phyloP scores from a whole-genome alignment of 2,797 vertebrate species.

The Lepidocolaptes lacrymiger region DNA sequence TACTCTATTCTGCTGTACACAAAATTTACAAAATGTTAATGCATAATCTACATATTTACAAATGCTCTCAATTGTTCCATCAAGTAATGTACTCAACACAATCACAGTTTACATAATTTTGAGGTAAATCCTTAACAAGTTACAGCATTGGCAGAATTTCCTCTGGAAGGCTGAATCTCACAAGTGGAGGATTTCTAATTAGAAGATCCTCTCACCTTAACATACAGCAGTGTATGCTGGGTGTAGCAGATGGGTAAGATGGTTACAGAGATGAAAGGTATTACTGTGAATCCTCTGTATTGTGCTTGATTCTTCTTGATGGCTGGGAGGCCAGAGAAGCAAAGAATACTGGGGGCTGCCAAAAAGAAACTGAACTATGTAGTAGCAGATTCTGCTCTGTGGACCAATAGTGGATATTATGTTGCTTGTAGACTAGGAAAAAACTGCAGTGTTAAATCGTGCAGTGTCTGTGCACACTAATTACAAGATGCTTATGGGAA shows the following conservation, averaged over 20 bases:
- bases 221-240: background rate
- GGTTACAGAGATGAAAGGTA: background rate
- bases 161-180: background rate
- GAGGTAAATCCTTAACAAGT: constrained; percentile 75
- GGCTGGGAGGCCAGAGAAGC: background rate
- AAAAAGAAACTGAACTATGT: background rate
- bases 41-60: constrained; percentile 75
- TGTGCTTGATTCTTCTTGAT: background rate
- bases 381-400: background rate
- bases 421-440: background rate
- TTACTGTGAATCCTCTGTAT: background rate
- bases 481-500: background rate
- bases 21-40: constrained; percentile 58
- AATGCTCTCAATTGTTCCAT: constrained; percentile 53
- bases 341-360: background rate
- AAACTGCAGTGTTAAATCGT: rapidly evolving
- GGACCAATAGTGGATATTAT: background rate
- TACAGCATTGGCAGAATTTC: constrained; percentile 15
- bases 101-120: constrained; percentile 76
- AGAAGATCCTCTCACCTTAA: background rate
- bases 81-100: constrained; percentile 61
- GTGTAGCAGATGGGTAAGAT: background rate
- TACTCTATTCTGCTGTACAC: constrained; percentile 56
- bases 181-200: background rate
- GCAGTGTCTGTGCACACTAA: background rate